Evolutionary conservation across 1,140 invertebrate genomes (phyloP), one percentile per base, ranked within the genome.

Genomic region (Euura lappo): DNA sequence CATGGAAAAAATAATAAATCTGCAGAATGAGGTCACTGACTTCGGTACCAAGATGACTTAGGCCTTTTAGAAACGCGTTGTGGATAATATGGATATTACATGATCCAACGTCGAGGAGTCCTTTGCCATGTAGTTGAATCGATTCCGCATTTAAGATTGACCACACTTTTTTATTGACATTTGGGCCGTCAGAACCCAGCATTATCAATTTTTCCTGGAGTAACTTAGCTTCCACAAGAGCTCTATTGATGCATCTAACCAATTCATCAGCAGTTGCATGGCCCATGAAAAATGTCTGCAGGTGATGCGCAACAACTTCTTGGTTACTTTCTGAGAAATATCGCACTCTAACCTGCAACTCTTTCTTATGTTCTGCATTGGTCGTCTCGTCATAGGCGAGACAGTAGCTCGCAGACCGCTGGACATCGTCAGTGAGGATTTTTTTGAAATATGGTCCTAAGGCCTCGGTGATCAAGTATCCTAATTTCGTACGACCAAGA

Each of bases 21-120:
- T 28, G 11, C 42, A 75, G n/a, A 6, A 75, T 60, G 11, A 74
- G 47, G n/a, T 75, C 74, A 28, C 28, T 28, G 28, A 28, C 28
- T 10, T 75, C 72, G 11, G 3, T 28, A 42, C 74, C 51, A 42
- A 75, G 60, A 7, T 51, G 7, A 44, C 2, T 43, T 11, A 75
- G n/a, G 5, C 73, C 74, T 75, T 75, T 75, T 51, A 45, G 72
- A 51, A 75, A 75, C 47, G 64, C 74, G 75, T 75, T 75, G 28
- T 28, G 51, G 10, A 75, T 44, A 11, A 69, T 44, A 65, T 75
- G 72, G 65, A 75, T 74, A 60, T 75, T 74, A 45, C 72, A 75
- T 42, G 64, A 46, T 45, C 74, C 70, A 28, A 71, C 44, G 28
- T 71, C n/a, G 8, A 71, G 46, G 11, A 71, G 70, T 64, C 46